Evolutionary conservation across 2,888 invertebrate species (phyloP).

Genomic region (Drosophila vallismaia): DNA sequence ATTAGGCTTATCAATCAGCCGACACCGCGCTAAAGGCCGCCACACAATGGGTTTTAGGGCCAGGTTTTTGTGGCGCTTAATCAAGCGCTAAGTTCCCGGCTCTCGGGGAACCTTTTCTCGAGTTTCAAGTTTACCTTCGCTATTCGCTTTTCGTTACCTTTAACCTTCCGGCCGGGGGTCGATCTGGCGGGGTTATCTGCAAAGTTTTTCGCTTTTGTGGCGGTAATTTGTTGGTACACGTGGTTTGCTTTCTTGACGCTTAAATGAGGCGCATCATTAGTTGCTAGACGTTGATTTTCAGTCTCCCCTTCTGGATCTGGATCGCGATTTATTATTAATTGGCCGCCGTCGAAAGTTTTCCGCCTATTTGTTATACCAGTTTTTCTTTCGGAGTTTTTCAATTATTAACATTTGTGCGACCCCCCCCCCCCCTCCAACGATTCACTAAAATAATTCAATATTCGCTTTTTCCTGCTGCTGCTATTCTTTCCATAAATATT

Average conservation of each 20-base stretch:
- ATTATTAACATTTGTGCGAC: conserved; percentile 75
- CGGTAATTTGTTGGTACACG: conserved; percentile 76
- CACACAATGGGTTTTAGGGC: conserved; percentile 20
- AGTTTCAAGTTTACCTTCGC: conserved; percentile 44
- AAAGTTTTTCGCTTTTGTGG: conserved; percentile 60
- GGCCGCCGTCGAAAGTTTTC: conserved; percentile 55
- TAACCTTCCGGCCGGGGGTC: conserved; percentile 46
- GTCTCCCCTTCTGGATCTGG: conserved; percentile 3
- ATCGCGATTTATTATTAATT: conserved; percentile 73
- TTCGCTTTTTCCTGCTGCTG: conserved; percentile 38
- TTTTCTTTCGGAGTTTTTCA: conserved; percentile 58
- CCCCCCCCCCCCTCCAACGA: conserved; percentile 36
- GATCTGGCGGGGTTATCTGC: conserved; percentile 36
- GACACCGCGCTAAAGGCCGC: conserved; percentile 6
- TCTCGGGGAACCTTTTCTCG: conserved; percentile 35
- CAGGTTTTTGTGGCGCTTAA: conserved; percentile 56
- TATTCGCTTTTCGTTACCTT: conserved; percentile 41
- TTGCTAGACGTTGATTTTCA: conserved; percentile 51
- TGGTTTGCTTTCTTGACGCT: conserved; percentile 45
- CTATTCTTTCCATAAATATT: conserved; percentile 58
- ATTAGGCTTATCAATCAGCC: conserved; percentile 70
- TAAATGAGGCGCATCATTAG: conserved; percentile 71
- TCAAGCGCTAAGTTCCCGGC: conserved; percentile 60
- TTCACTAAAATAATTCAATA: conserved; percentile 69
- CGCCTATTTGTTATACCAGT: conserved; percentile 60